These are phyloP conservation scores for Leptinotarsa defecta DNA, from an alignment of 1,140 invertebrate species.

Conservation along the genomic window DNA sequence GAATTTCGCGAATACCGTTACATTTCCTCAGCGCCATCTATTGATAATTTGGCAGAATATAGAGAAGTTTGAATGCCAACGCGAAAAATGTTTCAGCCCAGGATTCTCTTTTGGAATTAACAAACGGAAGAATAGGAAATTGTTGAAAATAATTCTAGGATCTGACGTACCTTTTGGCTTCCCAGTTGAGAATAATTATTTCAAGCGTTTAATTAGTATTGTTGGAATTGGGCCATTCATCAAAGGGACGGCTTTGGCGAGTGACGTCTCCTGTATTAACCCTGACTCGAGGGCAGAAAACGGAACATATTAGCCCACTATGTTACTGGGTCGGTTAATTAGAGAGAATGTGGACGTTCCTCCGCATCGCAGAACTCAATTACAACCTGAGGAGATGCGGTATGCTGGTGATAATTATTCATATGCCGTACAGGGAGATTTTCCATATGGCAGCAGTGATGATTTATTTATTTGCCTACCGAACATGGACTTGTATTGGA, in stretches of 20 bases:
- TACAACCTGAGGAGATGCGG: background rate
- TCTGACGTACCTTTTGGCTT: no score
- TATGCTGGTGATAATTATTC: background rate
- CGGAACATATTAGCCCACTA: background rate
- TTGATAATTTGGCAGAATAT: no score
- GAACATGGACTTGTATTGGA: no score
- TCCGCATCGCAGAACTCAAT: background rate
- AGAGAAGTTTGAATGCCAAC: no score
- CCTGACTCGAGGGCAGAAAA: background rate
- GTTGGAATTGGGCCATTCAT: background rate
- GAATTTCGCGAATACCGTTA: no score
- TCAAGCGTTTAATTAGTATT: background rate
- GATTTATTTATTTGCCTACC: no score
- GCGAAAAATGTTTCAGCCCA: no score
- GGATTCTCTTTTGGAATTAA: no score
- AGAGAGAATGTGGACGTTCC: background rate
- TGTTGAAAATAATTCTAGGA: no score
- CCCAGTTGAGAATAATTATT: no score
- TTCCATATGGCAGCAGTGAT: background rate
- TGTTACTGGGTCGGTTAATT: background rate
- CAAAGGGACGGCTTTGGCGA: background rate
- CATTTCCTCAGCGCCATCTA: no score
- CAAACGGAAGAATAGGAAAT: no score
- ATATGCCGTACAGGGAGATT: constrained; percentile 3
- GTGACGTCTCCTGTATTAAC: background rate